Base-by-base conservation (phyloP, 2,888 invertebrate species). In the Lapara coniferarum region DNA sequence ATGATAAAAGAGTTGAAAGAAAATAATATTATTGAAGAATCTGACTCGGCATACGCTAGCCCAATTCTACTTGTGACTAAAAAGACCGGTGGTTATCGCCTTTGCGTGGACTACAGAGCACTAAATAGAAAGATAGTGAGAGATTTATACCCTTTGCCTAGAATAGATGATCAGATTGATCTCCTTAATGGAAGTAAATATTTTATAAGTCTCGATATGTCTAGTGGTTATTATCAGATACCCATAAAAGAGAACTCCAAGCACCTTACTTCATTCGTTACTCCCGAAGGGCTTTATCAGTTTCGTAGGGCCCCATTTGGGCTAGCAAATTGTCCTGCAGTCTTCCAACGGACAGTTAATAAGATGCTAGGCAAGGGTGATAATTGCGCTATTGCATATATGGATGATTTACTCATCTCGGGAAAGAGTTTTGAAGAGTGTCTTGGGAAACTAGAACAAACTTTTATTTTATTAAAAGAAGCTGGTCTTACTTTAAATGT, bases 31-130 rank as follows among this genome's bases (percentile, higher is more conserved):
- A 69, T 14, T 67, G 73, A 73, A 69, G 70, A 75, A 72, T 66
- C 69, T 69, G 69, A 59, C 2, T 37, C 55, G 4, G 55, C 80
- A 80, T 81, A 77, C 75, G 55, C 55, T 19, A 55, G 55, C n/a
- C 55, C 55, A 10, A 55, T 55, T 19, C n/a, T 55, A 55, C 55
- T 55, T 5, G 55, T 55, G 19, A 16, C 16, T 2, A 55, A 55
- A 55, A 55, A 55, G 55, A 55, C 55, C 19, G 55, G 55, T 6
- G 55, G 55, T 19, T 55, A 55, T 55, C 19, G 55, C 19, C 55
- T 55, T 55, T 55, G 55, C 55, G 55, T 55, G 10, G 55, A 55
- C 10, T 55, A 55, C 19, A 16, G 55, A 19, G 55, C 55, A 55
- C 55, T 55, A 16, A 55, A 55, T 55, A 55, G 19, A 55, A 55